Conservation (phyloP, 2,888 invertebrate genomes). For the Rhingia rostrata region DNA sequence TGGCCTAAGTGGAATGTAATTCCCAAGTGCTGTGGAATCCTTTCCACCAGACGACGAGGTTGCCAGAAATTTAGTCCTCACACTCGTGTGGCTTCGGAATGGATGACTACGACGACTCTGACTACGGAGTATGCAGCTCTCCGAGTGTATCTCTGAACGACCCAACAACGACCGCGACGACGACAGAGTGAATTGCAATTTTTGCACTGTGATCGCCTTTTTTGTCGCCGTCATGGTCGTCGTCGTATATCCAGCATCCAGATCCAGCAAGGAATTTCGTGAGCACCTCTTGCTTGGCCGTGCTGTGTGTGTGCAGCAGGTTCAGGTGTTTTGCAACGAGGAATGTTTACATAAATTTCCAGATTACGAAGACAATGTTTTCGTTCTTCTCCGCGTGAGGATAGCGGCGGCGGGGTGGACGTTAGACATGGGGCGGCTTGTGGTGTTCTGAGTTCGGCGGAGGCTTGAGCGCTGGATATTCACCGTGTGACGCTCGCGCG, state of each 20-base stretch:
- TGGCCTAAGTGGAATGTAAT: constrained; percentile 72
- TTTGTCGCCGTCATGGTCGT: constrained; percentile 70
- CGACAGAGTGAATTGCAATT: constrained; percentile 70
- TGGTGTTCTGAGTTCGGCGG: constrained; percentile 5
- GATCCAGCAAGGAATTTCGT: constrained; percentile 56
- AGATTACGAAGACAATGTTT: constrained; percentile 73
- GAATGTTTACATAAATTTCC: constrained; percentile 74
- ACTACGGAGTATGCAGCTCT: not conserved
- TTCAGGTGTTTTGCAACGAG: constrained; percentile 74
- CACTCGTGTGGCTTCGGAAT: constrained; percentile 49
- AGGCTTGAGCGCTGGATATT: constrained; percentile 15
- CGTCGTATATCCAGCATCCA: constrained; percentile 15
- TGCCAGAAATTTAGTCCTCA: constrained; percentile 67
- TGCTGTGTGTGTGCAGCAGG: constrained; percentile 42
- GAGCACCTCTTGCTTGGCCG: constrained; percentile 45
- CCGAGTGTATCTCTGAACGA: not conserved
- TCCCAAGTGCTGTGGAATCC: constrained; percentile 71
- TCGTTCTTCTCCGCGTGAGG: constrained; percentile 27
- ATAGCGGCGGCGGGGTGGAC: constrained; percentile 4
- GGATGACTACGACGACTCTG: constrained; percentile 23
- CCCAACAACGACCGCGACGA: constrained; percentile 39
- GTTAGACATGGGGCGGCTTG: constrained; percentile 40
- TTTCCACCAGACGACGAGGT: constrained; percentile 43
- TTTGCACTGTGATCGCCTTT: constrained; percentile 72
- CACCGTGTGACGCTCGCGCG: constrained; percentile 60